A percentile compares a stretch with the other conserved stretches of the same genome.
phyloP scores from a whole-genome alignment of 2,113 vertebrate genomes.

The Gobio gobio region DNA sequence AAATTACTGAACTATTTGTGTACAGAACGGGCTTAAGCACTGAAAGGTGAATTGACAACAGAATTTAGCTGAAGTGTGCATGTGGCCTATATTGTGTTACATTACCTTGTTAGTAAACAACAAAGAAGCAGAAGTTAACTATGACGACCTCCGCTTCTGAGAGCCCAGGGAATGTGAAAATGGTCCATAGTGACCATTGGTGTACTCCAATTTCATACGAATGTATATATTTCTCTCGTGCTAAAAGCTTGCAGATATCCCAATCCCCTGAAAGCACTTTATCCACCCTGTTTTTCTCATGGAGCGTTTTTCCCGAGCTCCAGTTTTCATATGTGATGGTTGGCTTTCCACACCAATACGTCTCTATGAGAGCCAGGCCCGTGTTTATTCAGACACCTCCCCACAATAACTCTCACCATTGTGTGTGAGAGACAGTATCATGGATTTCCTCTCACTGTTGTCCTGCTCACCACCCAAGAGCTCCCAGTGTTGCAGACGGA shows the following conservation, averaged over 20 bases:
- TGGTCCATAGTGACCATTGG: not conserved
- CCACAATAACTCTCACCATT: constrained; percentile 40
- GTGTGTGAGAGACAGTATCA: constrained; percentile 23
- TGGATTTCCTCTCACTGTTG: not conserved
- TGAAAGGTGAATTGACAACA: too few species aligned
- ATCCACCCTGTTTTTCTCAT: not conserved
- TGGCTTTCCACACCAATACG: constrained; percentile 39
- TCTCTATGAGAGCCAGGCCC: constrained; percentile 54
- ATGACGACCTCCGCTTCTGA: too few species aligned
- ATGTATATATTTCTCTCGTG: not conserved
- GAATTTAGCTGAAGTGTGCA: too few species aligned
- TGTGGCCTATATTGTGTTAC: too few species aligned
- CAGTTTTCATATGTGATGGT: constrained; percentile 41
- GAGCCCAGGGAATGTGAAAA: too few species aligned
- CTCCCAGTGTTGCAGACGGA: not conserved
- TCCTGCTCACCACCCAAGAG: not conserved
- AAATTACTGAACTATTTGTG: too few species aligned
- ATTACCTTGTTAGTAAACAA: too few species aligned
- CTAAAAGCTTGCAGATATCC: not conserved
- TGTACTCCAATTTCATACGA: not conserved
- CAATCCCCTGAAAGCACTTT: not conserved
- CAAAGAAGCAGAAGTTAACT: too few species aligned
- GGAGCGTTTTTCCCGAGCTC: not conserved
- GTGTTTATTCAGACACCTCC: constrained; percentile 52
- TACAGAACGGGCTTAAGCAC: too few species aligned